These are phyloP conservation scores for Kryptopterus vitreolus DNA, from an alignment of 2,797 vertebrate genomes.

Conservation along the genomic window DNA sequence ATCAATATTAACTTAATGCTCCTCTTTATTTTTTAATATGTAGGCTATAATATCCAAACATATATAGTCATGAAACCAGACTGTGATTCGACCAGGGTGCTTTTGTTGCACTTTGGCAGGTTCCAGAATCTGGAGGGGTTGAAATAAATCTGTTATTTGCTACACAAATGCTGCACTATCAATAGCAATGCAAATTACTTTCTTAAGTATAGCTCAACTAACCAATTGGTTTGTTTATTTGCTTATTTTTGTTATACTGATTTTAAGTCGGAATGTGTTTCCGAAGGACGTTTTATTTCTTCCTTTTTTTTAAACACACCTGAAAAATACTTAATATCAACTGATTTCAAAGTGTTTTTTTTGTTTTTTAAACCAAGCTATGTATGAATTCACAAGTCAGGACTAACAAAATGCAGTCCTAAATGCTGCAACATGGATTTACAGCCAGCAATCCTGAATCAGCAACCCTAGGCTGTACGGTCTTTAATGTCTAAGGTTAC, in stretches of 20 bases:
- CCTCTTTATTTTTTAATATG: slow-evolving; percentile 5
- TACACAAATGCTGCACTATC: slow-evolving; percentile 8
- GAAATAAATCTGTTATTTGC: slow-evolving; percentile 7
- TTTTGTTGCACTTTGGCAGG: neutral
- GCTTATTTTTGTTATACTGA: neutral
- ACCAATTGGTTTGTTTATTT: neutral
- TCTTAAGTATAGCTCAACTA: neutral
- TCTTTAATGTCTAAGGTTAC: neutral
- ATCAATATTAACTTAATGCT: neutral
- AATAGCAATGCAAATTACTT: neutral
- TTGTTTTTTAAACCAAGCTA: neutral
- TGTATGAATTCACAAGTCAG: neutral
- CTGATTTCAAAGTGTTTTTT: neutral
- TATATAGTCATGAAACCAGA: neutral
- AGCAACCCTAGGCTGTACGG: neutral
- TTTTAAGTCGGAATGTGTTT: neutral
- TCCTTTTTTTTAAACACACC: neutral
- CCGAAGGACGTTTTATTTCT: neutral
- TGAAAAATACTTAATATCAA: neutral
- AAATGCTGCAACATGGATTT: neutral
- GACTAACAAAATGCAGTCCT: neutral
- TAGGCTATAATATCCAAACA: neutral
- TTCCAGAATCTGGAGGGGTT: neutral
- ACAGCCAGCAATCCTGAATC: neutral
- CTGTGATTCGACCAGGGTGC: neutral